phyloP scores from a whole-genome alignment of 2,888 invertebrate genomes.

The Therioaphis trifolii region DNA sequence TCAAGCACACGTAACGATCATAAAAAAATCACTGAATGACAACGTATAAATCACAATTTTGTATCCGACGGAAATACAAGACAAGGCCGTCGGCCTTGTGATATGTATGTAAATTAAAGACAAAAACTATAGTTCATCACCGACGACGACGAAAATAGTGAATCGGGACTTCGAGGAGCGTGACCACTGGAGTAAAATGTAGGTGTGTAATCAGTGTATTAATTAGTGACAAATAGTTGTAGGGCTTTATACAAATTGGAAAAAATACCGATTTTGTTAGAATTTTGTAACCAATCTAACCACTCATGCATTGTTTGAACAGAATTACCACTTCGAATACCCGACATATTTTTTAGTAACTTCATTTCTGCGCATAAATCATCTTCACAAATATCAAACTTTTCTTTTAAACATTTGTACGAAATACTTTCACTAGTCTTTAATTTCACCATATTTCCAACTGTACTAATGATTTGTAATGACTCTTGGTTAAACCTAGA shows the following conservation, averaged over 20 bases:
- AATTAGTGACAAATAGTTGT: background rate
- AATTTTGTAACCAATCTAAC: background rate
- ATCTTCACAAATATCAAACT: background rate
- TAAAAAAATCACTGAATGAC: too few relatives aligned
- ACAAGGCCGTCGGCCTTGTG: too few relatives aligned
- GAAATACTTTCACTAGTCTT: background rate
- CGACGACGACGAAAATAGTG: too few relatives aligned
- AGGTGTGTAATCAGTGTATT: too few relatives aligned
- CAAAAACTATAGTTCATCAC: too few relatives aligned
- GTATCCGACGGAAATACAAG: too few relatives aligned
- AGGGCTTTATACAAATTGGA: background rate
- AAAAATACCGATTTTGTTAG: background rate
- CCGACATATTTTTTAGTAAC: background rate
- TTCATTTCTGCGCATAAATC: background rate
- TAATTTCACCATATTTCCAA: background rate
- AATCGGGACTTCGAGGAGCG: too few relatives aligned
- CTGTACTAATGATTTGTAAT: slow-evolving; percentile 1
- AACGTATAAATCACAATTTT: too few relatives aligned
- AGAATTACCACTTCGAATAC: background rate
- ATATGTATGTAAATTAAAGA: too few relatives aligned
- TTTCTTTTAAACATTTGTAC: background rate
- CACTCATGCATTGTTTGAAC: background rate
- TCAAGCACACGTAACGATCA: too few relatives aligned
- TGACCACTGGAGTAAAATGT: too few relatives aligned
- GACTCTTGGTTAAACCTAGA: too few relatives aligned